A percentile compares a stretch with the other conserved stretches of the same genome.
phyloP scores from a whole-genome alignment of 2,888 invertebrate species.

The Chorisops tibialis region DNA sequence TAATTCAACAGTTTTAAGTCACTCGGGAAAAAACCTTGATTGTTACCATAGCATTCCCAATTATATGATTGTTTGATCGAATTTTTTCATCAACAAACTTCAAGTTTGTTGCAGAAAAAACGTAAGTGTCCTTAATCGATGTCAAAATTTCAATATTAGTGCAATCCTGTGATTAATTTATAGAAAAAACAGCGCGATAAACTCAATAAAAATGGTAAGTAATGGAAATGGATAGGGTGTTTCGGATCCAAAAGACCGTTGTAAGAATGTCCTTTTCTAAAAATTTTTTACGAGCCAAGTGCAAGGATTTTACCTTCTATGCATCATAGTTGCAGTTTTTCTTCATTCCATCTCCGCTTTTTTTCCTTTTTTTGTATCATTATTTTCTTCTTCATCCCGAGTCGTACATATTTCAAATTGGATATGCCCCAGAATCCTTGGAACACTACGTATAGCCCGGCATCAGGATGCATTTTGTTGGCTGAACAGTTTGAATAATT shows the following conservation, averaged over 20 bases:
- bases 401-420: no score
- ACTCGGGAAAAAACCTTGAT: neutral
- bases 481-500: slow-evolving; percentile 50
- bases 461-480: slow-evolving; percentile 30
- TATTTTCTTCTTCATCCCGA: no score
- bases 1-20: no score
- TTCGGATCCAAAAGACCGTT: no score
- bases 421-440: no score
- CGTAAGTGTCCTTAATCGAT: neutral
- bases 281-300: no score
- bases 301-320: no score
- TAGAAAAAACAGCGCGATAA: neutral
- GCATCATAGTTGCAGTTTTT: no score
- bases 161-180: slow-evolving; percentile 1
- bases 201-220: slow-evolving; percentile 17
- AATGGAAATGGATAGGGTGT: no score
- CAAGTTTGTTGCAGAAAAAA: neutral
- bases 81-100: neutral
- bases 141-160: neutral
- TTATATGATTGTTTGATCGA: slow-evolving; percentile 1
- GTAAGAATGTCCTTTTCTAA: no score
- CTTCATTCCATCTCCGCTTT: no score
- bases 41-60: neutral
- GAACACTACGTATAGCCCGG: neutral
- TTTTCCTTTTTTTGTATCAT: no score